phyloP scores from a whole-genome alignment of 2,888 invertebrate genomes.

The Mythimna albipuncta region DNA sequence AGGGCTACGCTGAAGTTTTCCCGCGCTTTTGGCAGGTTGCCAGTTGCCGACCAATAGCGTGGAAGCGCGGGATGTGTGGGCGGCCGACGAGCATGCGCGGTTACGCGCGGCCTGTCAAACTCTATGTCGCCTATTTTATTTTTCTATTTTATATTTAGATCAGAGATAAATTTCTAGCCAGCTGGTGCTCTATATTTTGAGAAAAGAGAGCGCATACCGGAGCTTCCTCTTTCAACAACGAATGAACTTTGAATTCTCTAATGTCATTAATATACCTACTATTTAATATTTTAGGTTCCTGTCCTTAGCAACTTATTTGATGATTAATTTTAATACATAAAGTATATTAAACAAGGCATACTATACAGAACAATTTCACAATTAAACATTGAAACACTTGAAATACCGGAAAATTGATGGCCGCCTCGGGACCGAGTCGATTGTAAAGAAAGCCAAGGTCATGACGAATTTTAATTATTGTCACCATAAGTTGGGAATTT shows the following conservation, averaged over 20 bases:
- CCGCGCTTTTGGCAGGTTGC: constrained; percentile 88
- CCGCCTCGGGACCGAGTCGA: constrained; percentile 68
- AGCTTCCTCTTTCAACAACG: neutral
- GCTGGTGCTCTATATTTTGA: constrained; percentile 58
- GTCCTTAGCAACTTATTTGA: neutral
- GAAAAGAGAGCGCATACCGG: constrained; percentile 21
- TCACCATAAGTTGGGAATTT: constrained; percentile 50
- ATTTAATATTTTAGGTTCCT: neutral
- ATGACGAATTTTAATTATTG: constrained; percentile 69
- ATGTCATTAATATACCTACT: neutral
- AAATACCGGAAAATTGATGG: constrained; percentile 73
- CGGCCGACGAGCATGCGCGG: constrained; percentile 75
- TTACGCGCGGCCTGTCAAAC: constrained; percentile 66
- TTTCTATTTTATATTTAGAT: constrained; percentile 75
- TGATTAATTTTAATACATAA: neutral
- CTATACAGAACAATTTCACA: constrained; percentile 41
- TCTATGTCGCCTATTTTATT: constrained; percentile 65
- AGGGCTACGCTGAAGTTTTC: constrained; percentile 78
- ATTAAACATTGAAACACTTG: constrained; percentile 67
- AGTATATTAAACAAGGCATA: neutral
- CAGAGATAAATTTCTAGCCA: constrained; percentile 62
- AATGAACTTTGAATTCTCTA: constrained; percentile 2
- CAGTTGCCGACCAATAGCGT: constrained; percentile 83
- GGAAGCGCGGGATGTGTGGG: constrained; percentile 79
- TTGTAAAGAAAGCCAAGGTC: constrained; percentile 76